phyloP scores from a whole-genome alignment of 2,113 vertebrate species.

The Crotophaga sulcirostris region DNA sequence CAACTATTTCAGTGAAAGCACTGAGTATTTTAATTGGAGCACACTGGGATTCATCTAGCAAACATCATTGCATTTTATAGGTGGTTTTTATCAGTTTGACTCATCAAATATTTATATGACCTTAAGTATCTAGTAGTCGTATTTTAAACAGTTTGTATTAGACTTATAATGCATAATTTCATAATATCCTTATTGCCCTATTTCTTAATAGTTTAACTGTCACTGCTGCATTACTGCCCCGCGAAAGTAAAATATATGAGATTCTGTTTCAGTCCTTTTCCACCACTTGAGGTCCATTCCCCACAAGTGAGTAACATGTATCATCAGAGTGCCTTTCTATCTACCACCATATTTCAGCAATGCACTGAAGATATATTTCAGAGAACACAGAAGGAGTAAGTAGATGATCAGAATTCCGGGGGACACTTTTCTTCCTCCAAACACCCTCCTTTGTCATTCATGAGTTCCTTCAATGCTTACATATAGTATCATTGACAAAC shows the following conservation, averaged over 20 bases:
- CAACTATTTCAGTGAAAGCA: not conserved
- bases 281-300: not conserved
- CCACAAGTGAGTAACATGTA: not conserved
- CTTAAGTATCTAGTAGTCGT: not conserved
- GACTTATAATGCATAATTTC: not conserved
- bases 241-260: not conserved
- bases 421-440: not conserved
- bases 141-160: not conserved
- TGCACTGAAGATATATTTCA: fast-evolving
- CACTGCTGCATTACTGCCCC: not conserved
- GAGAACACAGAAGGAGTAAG: not conserved
- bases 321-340: not conserved
- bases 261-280: not conserved
- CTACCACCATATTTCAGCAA: not conserved
- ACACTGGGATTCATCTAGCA: not conserved
- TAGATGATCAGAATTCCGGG: not conserved
- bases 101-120: not conserved
- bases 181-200: not conserved
- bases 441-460: not conserved
- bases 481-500: not conserved
- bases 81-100: not conserved
- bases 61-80: not conserved
- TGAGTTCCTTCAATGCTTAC: not conserved
- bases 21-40: not conserved
- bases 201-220: not conserved